These are phyloP conservation scores for Orussus abietinus DNA, from an alignment of 1,140 invertebrate species.

Conservation along the genomic window DNA sequence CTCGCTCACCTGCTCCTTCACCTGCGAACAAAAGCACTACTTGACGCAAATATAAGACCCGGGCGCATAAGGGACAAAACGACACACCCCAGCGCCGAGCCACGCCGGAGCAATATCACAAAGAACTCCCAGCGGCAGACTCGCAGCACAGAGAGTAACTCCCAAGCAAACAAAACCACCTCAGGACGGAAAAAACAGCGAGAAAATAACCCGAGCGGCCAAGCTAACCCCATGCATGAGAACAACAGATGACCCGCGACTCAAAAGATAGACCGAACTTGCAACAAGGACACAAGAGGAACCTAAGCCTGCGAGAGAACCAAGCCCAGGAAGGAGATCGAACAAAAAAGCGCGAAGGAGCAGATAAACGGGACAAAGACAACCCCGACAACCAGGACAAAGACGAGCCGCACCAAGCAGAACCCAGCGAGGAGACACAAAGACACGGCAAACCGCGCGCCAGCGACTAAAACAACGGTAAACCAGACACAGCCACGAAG, in stretches of 20 bases:
- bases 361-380: conserved; percentile 59
- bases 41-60: conserved; percentile 1
- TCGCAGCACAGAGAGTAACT: no score
- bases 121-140: no score
- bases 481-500: no score
- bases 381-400: conserved; percentile 39
- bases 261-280: no score
- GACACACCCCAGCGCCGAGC: background rate
- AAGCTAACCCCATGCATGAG: no score
- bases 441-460: no score
- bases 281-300: conserved; percentile 10
- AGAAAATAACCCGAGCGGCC: no score
- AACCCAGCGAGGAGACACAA: no score
- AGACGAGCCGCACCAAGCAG: conserved; percentile 17
- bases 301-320: conserved; percentile 36
- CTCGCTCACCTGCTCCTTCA: conserved; percentile 32
- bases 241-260: no score
- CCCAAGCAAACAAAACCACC: no score
- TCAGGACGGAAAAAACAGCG: no score
- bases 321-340: conserved; percentile 56
- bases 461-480: no score
- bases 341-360: conserved; percentile 63
- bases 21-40: conserved; percentile 14
- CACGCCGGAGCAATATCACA: conserved; percentile 48
- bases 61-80: background rate